Base-by-base conservation (phyloP, 2,113 vertebrate species). In the Etheostoma cragini region DNA sequence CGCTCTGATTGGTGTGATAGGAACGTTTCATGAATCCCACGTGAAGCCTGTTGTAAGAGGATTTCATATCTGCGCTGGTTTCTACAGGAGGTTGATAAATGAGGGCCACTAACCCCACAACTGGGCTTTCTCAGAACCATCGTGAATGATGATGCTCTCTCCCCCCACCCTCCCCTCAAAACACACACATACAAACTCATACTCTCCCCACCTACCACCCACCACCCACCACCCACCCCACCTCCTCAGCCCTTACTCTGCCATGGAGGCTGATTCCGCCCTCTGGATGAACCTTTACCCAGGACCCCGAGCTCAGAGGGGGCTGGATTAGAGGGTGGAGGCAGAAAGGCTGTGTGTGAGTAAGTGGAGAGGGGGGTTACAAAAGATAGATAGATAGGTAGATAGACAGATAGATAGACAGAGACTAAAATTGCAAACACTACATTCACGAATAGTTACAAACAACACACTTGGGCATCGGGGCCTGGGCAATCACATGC, bases 221-320 rank as follows among this genome's bases (percentile, higher is more conserved):
- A 26, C 45, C 63, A 24, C 38, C 15, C 24, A 30, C 35, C 64
- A 15, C 17, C 69, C 60, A 49, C 14, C 67, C 12, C 49, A 17
- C 53, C 26, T 22, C 52, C 72, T 38, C 58, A 61, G 54, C 76
- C 58, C 52, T 78, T 38, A 75, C 77, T 88, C 80, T 65, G 85
- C 91, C 87, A 94, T 93, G 91, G 90, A 92, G 89, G 87, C 87
- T 94, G 92, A 91, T 86, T 91, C 86, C 90, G 94, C 82, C 94
- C 95, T 93, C 93, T 89, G 90, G 86, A 89, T 96, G 95, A 96
- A 95, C 94, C 89, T 93, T 93, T 87, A 82, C 90, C 80, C 76
- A 38, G 78, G 91, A 91, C 89, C 88, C 81, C 62, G 56, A 79
- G 87, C 91, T 91, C 91, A 82, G 86, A 92, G 89, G 90, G 87